phyloP scores from a whole-genome alignment of 2,113 vertebrate genomes.

The Aegithalos caudatus region DNA sequence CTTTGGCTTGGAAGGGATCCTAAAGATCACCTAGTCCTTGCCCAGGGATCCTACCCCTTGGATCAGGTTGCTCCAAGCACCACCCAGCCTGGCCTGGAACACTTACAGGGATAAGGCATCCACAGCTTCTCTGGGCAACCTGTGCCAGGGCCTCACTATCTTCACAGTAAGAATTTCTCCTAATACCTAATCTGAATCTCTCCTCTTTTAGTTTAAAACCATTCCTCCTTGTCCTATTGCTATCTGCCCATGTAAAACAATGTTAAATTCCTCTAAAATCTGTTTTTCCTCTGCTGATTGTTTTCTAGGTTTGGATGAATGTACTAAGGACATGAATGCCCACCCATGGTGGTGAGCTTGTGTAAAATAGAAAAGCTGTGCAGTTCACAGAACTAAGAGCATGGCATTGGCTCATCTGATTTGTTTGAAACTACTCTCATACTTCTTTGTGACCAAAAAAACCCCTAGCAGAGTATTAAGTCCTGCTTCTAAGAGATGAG shows the following conservation, averaged over 20 bases:
- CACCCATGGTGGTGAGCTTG: not conserved
- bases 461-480: accelerated
- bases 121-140: not conserved
- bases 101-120: not conserved
- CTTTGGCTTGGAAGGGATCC: not conserved
- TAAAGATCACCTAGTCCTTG: not conserved
- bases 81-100: not conserved
- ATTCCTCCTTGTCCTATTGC: not conserved
- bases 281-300: not conserved
- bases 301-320: not conserved
- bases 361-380: not conserved
- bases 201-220: not conserved
- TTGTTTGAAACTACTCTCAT: not conserved
- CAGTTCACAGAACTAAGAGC: not conserved
- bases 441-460: not conserved
- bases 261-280: not conserved
- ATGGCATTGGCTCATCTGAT: not conserved
- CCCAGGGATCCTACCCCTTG: not conserved
- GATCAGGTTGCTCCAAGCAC: not conserved
- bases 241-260: not conserved
- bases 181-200: not conserved
- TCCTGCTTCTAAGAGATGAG: not conserved
- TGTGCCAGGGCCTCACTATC: not conserved
- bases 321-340: not conserved
- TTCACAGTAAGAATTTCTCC: not conserved